Conservation (phyloP, 2,113 vertebrate genomes). For the Saguinus imperator region DNA sequence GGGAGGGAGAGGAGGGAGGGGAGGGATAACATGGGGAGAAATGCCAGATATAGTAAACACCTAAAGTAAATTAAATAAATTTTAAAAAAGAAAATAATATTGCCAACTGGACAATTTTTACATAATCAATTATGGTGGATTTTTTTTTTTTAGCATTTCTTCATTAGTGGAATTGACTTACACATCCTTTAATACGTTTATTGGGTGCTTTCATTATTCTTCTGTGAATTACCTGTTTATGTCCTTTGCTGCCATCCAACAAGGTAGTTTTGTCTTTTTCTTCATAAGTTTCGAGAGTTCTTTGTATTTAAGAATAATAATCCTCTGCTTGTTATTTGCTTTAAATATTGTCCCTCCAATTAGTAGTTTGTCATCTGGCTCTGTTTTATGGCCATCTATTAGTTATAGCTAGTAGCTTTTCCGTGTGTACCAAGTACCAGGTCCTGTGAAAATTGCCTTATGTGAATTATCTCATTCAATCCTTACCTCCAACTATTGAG, state of each 20-base stretch:
- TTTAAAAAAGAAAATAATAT: no score
- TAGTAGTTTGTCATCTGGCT: neutral
- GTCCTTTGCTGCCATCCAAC: neutral
- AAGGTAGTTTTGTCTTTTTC: neutral
- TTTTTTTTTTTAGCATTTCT: constrained; percentile 2
- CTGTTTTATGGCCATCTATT: neutral
- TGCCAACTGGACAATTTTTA: neutral
- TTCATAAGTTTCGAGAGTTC: neutral
- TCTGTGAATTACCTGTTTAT: neutral
- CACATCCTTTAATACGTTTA: neutral
- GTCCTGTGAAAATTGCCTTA: neutral
- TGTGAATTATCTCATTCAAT: neutral
- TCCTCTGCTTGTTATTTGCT: neutral
- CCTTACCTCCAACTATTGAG: neutral
- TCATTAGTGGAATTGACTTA: neutral
- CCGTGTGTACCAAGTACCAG: neutral
- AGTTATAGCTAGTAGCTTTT: neutral
- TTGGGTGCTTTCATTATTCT: neutral
- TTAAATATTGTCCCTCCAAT: neutral
- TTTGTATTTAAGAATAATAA: neutral
- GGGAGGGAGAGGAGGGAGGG: no score
- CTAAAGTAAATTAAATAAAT: no score
- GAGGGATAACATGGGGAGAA: no score
- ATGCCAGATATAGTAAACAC: no score
- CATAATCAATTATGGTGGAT: neutral